Conservation (phyloP, 2,888 invertebrate species). For the Leptopilina syphax region DNA sequence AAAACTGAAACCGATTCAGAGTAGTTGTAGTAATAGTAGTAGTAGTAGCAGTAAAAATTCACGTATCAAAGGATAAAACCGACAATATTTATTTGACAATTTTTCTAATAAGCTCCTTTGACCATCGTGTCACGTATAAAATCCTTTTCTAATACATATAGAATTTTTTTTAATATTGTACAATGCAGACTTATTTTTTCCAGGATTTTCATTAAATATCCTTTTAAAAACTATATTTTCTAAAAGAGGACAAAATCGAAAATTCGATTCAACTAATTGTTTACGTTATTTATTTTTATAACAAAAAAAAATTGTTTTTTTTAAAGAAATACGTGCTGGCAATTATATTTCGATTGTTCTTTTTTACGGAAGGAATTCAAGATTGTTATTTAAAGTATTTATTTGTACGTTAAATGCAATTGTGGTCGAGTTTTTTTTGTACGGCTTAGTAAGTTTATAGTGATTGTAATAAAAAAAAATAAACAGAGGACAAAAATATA, state of each 20-base stretch:
- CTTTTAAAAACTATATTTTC: neutral
- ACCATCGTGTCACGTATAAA: constrained; percentile 2
- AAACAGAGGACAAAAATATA: too few species aligned
- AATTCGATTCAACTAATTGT: neutral
- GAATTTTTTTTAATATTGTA: constrained; percentile 16
- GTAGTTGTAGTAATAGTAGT: constrained; percentile 6
- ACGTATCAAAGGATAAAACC: constrained; percentile 29
- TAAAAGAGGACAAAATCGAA: neutral
- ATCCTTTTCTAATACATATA: constrained; percentile 7
- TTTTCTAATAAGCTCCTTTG: constrained; percentile 19
- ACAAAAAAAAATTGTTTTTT: neutral
- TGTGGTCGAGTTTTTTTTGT: constrained; percentile 9
- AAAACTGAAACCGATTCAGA: constrained; percentile 11
- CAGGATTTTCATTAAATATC: neutral
- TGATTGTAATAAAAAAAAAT: too few species aligned
- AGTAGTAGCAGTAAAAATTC: constrained; percentile 6
- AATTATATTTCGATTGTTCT: neutral
- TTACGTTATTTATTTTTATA: neutral
- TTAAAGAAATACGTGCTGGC: constrained; percentile 1
- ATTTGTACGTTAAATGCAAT: constrained; percentile 30
- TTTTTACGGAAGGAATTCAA: constrained; percentile 22
- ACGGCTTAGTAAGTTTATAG: neutral
- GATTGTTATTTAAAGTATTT: constrained; percentile 1
- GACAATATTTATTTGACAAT: constrained; percentile 12
- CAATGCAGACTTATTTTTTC: constrained; percentile 17